phyloP scores from a whole-genome alignment of 2,888 invertebrate species.

The Cosmorhoe ocellata region DNA sequence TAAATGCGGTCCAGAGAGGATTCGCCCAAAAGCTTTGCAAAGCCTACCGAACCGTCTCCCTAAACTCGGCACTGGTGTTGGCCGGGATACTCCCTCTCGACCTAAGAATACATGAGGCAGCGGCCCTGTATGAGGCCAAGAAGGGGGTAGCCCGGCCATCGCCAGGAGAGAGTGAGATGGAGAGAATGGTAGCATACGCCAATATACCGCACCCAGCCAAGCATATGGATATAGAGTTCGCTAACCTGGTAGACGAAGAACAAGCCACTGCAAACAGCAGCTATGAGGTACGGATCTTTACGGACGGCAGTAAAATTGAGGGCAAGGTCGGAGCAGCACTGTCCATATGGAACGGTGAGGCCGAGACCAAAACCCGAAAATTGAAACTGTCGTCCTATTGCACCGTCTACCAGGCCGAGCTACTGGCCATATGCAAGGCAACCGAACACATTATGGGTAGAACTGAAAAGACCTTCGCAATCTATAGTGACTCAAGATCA shows the following conservation, averaged over 20 bases:
- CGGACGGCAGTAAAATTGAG: constrained; percentile 18
- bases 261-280: neutral
- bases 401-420: constrained; percentile 13
- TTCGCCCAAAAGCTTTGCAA: neutral
- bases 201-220: constrained; percentile 8
- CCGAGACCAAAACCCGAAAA: neutral
- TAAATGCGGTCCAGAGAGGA: neutral
- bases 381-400: constrained; percentile 8
- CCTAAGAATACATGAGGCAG: constrained; percentile 11
- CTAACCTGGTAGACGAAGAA: constrained; percentile 3
- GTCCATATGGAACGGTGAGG: neutral
- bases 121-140: neutral
- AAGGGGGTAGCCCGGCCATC: neutral
- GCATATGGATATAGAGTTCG: constrained; percentile 1
- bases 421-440: constrained; percentile 1
- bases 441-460: neutral
- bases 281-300: constrained; percentile 4
- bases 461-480: neutral
- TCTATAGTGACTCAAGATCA: constrained; percentile 16
- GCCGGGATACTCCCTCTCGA: constrained; percentile 17
- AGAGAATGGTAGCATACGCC: neutral
- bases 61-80: constrained; percentile 12
- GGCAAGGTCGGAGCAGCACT: constrained; percentile 12
- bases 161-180: neutral
- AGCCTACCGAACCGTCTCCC: constrained; percentile 2